Evolutionary conservation across 2,113 vertebrate genomes (phyloP).

Genomic region (Charina bottae): DNA sequence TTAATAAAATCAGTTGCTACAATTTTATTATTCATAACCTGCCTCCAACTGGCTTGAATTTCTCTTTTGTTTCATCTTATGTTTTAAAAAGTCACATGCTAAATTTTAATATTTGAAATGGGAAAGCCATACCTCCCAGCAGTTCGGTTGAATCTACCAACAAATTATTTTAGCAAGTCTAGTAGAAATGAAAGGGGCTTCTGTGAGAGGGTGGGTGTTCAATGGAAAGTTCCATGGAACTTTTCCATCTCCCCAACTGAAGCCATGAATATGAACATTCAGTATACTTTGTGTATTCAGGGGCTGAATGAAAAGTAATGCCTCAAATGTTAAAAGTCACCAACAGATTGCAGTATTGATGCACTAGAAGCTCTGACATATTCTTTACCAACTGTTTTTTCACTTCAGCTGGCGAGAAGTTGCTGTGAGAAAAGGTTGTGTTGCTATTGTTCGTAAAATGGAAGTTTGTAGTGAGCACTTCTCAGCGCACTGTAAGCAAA

Average conservation of each 20-base stretch:
- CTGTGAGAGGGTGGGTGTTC: background rate
- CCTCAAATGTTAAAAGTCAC: background rate
- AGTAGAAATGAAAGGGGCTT: background rate
- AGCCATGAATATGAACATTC: background rate
- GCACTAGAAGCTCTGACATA: background rate
- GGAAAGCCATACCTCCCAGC: background rate
- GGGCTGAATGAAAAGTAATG: background rate
- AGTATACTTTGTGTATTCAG: background rate
- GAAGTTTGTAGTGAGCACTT: background rate
- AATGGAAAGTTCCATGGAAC: background rate
- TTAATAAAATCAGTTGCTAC: background rate
- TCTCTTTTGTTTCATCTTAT: constrained; percentile 16
- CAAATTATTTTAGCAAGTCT: background rate
- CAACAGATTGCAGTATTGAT: background rate
- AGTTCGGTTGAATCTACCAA: background rate
- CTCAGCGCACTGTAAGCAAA: background rate
- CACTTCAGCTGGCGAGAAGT: background rate
- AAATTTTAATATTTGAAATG: background rate
- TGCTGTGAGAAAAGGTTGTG: background rate
- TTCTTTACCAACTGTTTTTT: background rate
- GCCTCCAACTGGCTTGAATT: background rate
- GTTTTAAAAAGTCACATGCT: background rate
- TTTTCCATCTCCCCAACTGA: background rate
- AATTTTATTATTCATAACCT: constrained; percentile 37
- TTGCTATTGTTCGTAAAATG: background rate